phyloP scores from a whole-genome alignment of 2,113 vertebrate genomes.

The Paraplagusia blochii region DNA sequence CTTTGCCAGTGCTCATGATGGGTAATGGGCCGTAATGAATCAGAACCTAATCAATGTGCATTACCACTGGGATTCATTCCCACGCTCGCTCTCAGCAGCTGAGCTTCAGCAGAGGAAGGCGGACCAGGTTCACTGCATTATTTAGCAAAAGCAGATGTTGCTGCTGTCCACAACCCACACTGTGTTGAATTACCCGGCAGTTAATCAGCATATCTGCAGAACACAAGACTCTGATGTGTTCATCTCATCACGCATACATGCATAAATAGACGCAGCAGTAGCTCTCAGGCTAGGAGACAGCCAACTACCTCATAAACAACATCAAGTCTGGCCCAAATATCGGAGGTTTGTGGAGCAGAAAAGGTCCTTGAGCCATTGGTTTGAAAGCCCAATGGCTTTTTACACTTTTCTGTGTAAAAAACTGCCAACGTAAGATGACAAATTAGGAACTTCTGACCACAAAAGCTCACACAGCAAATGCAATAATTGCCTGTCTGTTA shows the following conservation, averaged over 20 bases:
- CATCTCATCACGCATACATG: not conserved
- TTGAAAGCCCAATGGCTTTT: too few relatives aligned
- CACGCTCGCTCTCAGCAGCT: slow-evolving; percentile 2
- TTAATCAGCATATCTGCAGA: slow-evolving; percentile 20
- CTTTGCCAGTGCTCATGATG: slow-evolving; percentile 31
- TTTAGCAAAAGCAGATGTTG: slow-evolving; percentile 28
- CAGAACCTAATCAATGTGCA: slow-evolving; percentile 56
- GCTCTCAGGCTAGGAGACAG: too few relatives aligned
- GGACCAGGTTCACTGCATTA: slow-evolving; percentile 21
- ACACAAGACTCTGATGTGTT: not conserved
- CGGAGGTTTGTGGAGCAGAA: too few relatives aligned
- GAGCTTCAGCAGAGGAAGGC: not conserved
- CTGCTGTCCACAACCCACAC: slow-evolving; percentile 22
- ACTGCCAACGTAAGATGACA: too few relatives aligned
- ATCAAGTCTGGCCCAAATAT: too few relatives aligned
- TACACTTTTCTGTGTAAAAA: too few relatives aligned
- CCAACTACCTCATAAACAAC: too few relatives aligned
- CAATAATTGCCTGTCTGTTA: too few relatives aligned
- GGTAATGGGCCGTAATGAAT: slow-evolving; percentile 54
- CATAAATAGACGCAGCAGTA: not conserved
- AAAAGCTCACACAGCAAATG: too few relatives aligned
- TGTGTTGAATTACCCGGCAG: slow-evolving; percentile 32
- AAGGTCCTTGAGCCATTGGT: too few relatives aligned
- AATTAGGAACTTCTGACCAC: too few relatives aligned
- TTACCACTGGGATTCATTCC: slow-evolving; percentile 54